Percentiles rank a stretch among this genome's conserved stretches.
Evolutionary conservation across 1,140 invertebrate genomes (phyloP).

Genomic region (Drosophila orena): DNA sequence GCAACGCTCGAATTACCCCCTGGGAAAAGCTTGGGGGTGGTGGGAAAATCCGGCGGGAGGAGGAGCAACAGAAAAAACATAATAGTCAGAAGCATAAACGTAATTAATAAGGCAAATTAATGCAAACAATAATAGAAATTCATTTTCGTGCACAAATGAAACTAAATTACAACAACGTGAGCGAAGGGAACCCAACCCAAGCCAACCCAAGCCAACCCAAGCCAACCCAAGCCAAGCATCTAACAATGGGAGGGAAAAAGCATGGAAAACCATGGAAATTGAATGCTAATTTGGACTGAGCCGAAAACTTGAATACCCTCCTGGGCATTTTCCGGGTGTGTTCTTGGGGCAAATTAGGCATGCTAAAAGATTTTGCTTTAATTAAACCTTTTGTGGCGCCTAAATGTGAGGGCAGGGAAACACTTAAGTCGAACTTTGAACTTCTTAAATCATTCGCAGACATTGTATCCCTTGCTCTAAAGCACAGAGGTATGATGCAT

Average conservation of each 20-base stretch:
- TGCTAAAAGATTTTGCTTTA: conserved; percentile 28
- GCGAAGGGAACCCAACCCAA: conserved; percentile 13
- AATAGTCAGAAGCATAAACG: conserved; percentile 72
- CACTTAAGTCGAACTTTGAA: conserved; percentile 12
- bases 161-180: conserved; percentile 81
- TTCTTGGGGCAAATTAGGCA: conserved; percentile 27
- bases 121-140: conserved; percentile 83
- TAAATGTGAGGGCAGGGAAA: not conserved
- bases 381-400: conserved; percentile 10
- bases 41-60: conserved; percentile 11
- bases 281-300: conserved; percentile 57
- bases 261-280: conserved; percentile 55
- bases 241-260: conserved; percentile 16
- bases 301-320: conserved; percentile 61
- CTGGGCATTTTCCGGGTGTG: conserved; percentile 15
- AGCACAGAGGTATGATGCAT: not conserved
- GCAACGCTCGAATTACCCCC: conserved; percentile 76
- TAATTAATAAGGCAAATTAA: conserved; percentile 84
- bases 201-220: not conserved
- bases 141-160: conserved; percentile 81
- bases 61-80: conserved; percentile 23
- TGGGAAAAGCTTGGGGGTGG: conserved; percentile 36
- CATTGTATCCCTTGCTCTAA: not conserved
- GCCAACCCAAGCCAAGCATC: not conserved
- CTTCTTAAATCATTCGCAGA: not conserved